A percentile compares a stretch with the other conserved stretches of the same genome.
These are phyloP conservation scores for Chloropsis hardwickii DNA, from an alignment of 2,113 vertebrate genomes.

Conservation along the genomic window DNA sequence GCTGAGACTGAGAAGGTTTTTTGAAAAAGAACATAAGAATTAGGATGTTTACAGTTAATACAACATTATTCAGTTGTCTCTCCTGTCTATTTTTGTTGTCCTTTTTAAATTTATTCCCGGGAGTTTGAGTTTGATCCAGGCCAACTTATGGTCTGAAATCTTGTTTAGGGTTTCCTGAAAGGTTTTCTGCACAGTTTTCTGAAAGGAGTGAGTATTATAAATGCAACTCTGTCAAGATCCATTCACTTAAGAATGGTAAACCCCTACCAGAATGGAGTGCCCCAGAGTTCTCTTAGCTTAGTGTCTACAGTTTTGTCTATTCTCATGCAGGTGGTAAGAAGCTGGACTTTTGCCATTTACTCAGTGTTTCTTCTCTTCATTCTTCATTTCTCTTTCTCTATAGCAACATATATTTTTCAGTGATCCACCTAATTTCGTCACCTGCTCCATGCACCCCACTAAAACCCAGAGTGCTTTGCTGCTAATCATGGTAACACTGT, in stretches of 20 bases:
- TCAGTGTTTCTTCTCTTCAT: background rate
- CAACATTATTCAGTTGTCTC: background rate
- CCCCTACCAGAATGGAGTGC: background rate
- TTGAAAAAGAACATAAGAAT: background rate
- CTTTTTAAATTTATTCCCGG: background rate
- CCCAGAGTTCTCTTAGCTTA: background rate
- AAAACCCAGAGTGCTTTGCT: background rate
- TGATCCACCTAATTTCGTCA: background rate
- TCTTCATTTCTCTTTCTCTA: background rate
- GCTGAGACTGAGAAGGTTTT: background rate
- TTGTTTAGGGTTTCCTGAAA: background rate
- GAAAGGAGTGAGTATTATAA: background rate
- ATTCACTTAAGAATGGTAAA: background rate
- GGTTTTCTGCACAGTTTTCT: too few species aligned
- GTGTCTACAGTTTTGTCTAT: background rate
- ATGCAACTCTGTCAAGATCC: background rate
- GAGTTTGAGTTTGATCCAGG: background rate
- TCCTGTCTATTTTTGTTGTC: background rate
- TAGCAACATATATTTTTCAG: background rate
- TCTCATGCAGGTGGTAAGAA: background rate
- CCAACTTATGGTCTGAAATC: background rate
- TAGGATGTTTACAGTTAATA: background rate
- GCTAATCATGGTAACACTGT: background rate
- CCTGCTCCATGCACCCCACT: fast-evolving
- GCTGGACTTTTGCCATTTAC: background rate